These are phyloP conservation scores for Podabrus alpinus DNA, from an alignment of 2,888 invertebrate species.

Conservation along the genomic window DNA sequence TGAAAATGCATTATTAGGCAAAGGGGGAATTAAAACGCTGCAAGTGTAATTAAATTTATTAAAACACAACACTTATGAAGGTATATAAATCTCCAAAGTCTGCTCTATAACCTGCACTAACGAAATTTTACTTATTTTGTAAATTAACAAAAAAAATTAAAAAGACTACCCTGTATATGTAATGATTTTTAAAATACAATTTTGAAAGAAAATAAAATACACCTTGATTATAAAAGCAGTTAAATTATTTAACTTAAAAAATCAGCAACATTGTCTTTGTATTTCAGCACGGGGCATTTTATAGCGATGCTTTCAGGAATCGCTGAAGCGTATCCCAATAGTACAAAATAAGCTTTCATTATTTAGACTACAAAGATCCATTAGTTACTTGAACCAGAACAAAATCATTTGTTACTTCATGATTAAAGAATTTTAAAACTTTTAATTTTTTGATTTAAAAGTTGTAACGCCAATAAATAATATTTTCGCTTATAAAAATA, in stretches of 20 bases:
- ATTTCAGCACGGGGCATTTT: neutral
- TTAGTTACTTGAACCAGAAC: neutral
- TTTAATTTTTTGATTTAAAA: neutral
- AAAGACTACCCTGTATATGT: no score
- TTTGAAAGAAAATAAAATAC: neutral
- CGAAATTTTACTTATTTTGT: no score
- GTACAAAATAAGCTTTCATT: neutral
- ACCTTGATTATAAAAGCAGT: neutral
- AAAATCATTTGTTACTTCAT: neutral
- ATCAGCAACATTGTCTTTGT: neutral
- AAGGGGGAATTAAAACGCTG: no score
- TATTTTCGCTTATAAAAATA: neutral
- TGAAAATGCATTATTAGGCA: no score
- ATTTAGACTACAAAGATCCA: neutral
- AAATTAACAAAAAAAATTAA: no score
- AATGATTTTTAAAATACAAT: no score
- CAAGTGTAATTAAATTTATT: no score
- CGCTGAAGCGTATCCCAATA: neutral
- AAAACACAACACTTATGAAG: no score
- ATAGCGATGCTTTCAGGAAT: neutral
- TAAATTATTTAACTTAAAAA: neutral
- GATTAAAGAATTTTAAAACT: neutral
- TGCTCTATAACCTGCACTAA: no score
- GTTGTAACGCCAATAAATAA: neutral
- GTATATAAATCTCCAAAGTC: no score